Base-by-base conservation (phyloP, 2,888 invertebrate genomes). In the Reticulitermes lucifugus region DNA sequence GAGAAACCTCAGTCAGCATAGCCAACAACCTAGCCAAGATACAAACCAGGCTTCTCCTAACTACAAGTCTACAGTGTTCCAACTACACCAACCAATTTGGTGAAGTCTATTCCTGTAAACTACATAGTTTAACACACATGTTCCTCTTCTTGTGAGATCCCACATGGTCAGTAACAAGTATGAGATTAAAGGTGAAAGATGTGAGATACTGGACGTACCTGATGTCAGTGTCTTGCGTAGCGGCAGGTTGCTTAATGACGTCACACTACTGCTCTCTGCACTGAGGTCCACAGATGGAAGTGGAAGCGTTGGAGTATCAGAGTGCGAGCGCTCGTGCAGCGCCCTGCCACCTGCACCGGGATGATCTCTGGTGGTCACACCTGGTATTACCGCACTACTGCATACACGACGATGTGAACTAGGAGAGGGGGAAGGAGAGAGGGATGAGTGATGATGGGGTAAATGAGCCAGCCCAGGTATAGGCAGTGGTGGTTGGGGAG, bases 181-280 rank as follows among this genome's bases (percentile, higher is more conserved):
- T 65, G 25, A 65, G 14, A 25, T 9, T n/a, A 65, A 65, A 65
- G 25, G n/a, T 60, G 6, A 60, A 60, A 60, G 22, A 60, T 3
- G 6, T n/a, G 22, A 65, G 65, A 9, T 14, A 6, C 21, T 41
- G 22, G 18, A 91, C 92, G 91, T 90, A 95, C 95, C 95, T 89
- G 94, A 94, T 86, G 94, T 94, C 87, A 94, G 91, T 81, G 96
- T 97, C 92, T 98, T 98, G 88, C 97, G 93, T 88, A 97, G 92
- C 87, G 97, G 97, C 91, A 98, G 93, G 92, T 97, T 97, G 90
- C 97, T 96, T 89, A 98, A 94, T 86, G 97, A 97, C 84, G 98
- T 97, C 87, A 98, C 98, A 90, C 98, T 98, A 91, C 98, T 98
- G 91, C 98, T 98, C 92, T 98, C 98, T 59, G 97, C 96, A 85